A percentile compares a stretch with the other conserved stretches of the same genome.
Conservation (phyloP, 2,888 invertebrate genomes). For the Quadriops clusia region DNA sequence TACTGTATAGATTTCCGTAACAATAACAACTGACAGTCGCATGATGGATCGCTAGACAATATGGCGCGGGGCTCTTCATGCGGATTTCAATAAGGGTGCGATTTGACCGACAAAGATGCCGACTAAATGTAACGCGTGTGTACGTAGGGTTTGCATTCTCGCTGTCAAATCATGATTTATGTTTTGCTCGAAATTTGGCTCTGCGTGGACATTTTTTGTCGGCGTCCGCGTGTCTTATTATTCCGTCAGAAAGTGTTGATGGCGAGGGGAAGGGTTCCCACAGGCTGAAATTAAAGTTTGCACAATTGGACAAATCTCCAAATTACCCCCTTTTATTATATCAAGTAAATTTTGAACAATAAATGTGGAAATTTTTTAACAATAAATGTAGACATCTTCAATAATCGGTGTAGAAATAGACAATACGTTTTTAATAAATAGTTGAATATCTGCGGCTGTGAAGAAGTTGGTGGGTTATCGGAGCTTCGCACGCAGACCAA, state of each 20-base stretch:
- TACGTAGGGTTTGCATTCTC: conserved; percentile 25
- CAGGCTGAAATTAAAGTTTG: too few species aligned
- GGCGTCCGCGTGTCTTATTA: conserved; percentile 25
- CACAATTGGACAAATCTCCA: too few species aligned
- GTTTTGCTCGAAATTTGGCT: conserved; percentile 28
- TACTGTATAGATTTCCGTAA: conserved; percentile 34
- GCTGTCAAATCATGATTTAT: conserved; percentile 34
- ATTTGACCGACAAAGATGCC: conserved; percentile 23
- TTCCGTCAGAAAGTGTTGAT: conserved; percentile 17
- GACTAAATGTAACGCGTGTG: conserved; percentile 17
- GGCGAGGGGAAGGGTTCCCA: conserved; percentile 1
- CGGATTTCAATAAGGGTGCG: conserved; percentile 22
- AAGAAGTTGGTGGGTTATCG: too few species aligned
- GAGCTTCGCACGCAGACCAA: conserved; percentile 27
- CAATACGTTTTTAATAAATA: too few species aligned
- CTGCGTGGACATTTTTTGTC: conserved; percentile 22
- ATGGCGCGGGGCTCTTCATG: conserved; percentile 26
- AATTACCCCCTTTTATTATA: too few species aligned
- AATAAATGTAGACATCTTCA: too few species aligned
- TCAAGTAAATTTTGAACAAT: conserved; percentile 6
- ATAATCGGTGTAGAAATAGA: too few species aligned
- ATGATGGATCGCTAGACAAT: conserved; percentile 38
- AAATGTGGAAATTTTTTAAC: too few species aligned
- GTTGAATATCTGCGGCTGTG: too few species aligned
- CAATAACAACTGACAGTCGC: conserved; percentile 36